Conservation (phyloP, 2,888 invertebrate genomes). For the Callimorpha dominula region DNA sequence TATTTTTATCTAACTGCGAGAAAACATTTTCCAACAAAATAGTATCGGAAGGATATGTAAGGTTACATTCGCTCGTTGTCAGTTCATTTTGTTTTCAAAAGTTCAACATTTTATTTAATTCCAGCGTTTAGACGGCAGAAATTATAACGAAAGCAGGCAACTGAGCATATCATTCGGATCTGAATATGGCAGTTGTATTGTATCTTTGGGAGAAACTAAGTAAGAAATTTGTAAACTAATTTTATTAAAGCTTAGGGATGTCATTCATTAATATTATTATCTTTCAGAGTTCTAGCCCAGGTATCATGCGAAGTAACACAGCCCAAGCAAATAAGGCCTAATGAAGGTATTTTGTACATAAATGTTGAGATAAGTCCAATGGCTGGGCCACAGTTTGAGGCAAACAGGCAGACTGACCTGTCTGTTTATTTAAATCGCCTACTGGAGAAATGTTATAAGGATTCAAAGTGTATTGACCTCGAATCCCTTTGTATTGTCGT, state of each 20-base stretch:
- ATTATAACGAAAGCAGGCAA: constrained; percentile 90
- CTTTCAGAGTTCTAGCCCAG: constrained; percentile 92
- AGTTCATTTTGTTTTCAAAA: not conserved
- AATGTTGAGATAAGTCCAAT: constrained; percentile 96
- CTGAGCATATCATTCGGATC: constrained; percentile 91
- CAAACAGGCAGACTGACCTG: constrained; percentile 90
- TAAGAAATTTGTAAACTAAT: constrained; percentile 64
- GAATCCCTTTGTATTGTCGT: constrained; percentile 98
- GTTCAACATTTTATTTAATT: constrained; percentile 49
- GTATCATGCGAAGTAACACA: constrained; percentile 95
- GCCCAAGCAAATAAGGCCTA: constrained; percentile 94
- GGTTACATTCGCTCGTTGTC: constrained; percentile 35
- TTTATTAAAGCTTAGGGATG: not conserved
- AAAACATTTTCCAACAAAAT: constrained; percentile 89
- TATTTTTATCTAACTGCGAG: constrained; percentile 90
- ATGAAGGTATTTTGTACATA: constrained; percentile 94
- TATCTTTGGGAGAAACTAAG: constrained; percentile 93
- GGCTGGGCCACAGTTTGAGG: constrained; percentile 94
- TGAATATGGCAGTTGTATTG: constrained; percentile 94
- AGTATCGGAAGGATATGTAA: constrained; percentile 89
- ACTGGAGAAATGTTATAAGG: constrained; percentile 95
- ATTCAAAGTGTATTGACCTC: constrained; percentile 96
- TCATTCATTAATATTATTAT: not conserved
- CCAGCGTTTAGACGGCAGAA: constrained; percentile 93
- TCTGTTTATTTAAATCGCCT: constrained; percentile 92